Evolutionary conservation across 37 sponge, comb jelly and placozoan species (phyloP), one percentile per base, ranked within the genome.

Genomic region (Ianthella basta): DNA sequence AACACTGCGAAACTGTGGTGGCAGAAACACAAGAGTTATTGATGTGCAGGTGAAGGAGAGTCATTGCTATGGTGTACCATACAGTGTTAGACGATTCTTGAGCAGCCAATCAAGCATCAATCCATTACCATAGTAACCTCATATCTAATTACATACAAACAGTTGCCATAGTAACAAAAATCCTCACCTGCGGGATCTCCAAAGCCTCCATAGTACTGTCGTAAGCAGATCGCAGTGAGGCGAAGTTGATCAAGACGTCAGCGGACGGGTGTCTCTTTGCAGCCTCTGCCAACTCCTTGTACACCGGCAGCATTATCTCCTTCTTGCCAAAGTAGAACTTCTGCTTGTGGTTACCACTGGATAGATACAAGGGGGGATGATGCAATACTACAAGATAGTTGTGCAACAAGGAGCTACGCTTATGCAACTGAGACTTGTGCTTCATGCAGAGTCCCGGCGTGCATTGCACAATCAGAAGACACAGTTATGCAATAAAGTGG

Each of bases 241-340:
- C 98, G 86, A 98, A 98, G 80, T 93, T 98, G 84, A 98, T 70
- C 29, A 98, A 57, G 13, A 93, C 87, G 69, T 91, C 92, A 19
- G 75, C 96, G 27, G 94, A 91, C 44, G 98, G 94, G 40, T 94
- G 93, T 33, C 86, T 93, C 70, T 70, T 85, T 30, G 92, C 74
- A 13, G 98, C 96, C 34, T 93, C 96, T 20, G 89, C 77, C 88
- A 98, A 87, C 41, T 96, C 91, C 86, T 96, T 96, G 88, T 96
- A 98, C 32, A 97, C 97, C 91, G 98, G 98, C 2, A 98, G 82
- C 80, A 95, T 83, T 53, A 98, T 92, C 86, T 98, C 98, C 63
- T 95, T 95, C 61, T 72, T 80, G 32, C 98, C 98, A 92, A 94
- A 98, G 88, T 98, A 98, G 84, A 98, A 94, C 68, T 91, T 91